Conservation (phyloP, 2,888 invertebrate genomes). For the Lepidonotus clava region DNA sequence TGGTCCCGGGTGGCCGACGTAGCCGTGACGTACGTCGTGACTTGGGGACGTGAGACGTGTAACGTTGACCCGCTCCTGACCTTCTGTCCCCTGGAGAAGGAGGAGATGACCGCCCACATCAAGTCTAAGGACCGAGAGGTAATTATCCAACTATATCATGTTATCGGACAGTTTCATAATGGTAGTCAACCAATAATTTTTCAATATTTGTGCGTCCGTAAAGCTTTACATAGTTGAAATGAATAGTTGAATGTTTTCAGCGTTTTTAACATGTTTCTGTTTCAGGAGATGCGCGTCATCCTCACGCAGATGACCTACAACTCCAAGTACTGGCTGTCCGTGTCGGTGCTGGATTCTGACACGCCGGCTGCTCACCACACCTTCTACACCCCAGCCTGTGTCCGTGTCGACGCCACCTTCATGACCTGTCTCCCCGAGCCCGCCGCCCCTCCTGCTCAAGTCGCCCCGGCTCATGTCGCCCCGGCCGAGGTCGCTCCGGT, state of each 20-base stretch:
- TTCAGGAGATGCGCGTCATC: slow-evolving; percentile 9
- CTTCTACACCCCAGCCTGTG: slow-evolving; percentile 5
- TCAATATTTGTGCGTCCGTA: too few species aligned
- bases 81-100: background rate
- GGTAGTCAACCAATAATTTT: too few species aligned
- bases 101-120: background rate
- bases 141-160: too few species aligned
- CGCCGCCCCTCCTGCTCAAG: too few species aligned
- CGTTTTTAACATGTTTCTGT: too few species aligned
- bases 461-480: too few species aligned
- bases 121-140: background rate
- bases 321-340: background rate
- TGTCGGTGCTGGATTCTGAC: background rate
- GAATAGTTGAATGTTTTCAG: too few species aligned
- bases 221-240: too few species aligned
- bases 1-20: background rate
- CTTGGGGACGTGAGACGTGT: background rate
- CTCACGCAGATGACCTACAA: slow-evolving; percentile 10
- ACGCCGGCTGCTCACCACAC: too few species aligned
- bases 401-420: slow-evolving; percentile 10
- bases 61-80: background rate
- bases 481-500: too few species aligned
- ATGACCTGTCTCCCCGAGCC: background rate
- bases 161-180: too few species aligned
- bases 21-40: background rate